Evolutionary conservation across 2,797 vertebrate species (phyloP), one percentile per base, ranked within the genome.

Genomic region (Channa striata): DNA sequence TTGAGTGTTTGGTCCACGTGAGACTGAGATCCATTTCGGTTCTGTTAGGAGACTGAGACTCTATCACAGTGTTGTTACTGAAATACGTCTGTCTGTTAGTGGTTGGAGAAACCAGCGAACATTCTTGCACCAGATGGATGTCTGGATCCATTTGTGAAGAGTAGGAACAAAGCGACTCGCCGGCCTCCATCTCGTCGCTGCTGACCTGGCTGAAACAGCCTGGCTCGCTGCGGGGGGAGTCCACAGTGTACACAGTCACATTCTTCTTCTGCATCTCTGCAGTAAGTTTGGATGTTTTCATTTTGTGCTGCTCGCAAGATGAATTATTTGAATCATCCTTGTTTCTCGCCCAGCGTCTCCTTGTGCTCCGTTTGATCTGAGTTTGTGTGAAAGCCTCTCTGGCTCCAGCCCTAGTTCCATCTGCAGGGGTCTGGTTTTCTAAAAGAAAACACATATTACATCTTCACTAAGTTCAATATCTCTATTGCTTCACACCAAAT

Each of bases 1-100:
- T 87, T 0, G 80, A 5, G 49, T 23, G 80, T 37, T 88, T 82
- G 68, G 70, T 66, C 91, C 91, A 91, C 9, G 83, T 25, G 1
- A 67, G 34, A 9, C 66, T 60, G n/a, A 84, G 72, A 0, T 91
- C 87, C 12, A 78, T 63, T 6, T 87, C 86, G 0, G 52, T 50
- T 1, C 76, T 30, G 68, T 11, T 51, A 0, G 66, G 70, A 0
- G 85, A 59, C 59, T 58, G 74, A 20, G 64, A 23, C 59, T 86
- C 84, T 3, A 73, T 60, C 68, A 67, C 54, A 8, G 59, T 5
- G 16, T 52, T 0, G 25, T 19, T 19, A 1, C 60, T 40, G 1
- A 81, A 90, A 2, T 77, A 89, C 0, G 64, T 0, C 4, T 58
- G 80, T 25, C 83, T 76, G 78, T 11, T 62, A 1, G 71, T 1